These are phyloP conservation scores for Formica selysi DNA, from an alignment of 1,140 invertebrate genomes.

Conservation along the genomic window DNA sequence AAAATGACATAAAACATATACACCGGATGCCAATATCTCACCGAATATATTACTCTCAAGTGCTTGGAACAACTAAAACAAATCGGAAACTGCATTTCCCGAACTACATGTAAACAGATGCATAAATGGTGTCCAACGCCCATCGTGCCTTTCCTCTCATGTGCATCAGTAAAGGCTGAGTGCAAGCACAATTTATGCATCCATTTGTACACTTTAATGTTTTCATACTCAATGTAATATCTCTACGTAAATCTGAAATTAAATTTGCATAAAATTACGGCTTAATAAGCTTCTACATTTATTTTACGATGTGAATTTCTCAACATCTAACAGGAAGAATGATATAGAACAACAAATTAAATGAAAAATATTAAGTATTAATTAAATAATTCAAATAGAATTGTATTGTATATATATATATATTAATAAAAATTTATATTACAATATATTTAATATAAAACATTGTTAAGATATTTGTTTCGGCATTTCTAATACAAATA, in stretches of 20 bases:
- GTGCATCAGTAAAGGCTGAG: neutral
- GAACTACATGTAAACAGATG: neutral
- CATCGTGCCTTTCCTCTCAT: neutral
- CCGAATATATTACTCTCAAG: neutral
- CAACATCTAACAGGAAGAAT: no score
- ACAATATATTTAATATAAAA: no score
- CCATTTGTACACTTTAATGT: neutral
- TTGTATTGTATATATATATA: no score
- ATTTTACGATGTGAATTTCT: no score
- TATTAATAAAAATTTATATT: no score
- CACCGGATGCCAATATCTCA: neutral
- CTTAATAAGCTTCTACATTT: neutral
- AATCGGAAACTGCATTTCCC: neutral
- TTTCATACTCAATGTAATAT: neutral
- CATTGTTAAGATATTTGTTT: no score
- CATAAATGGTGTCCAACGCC: neutral
- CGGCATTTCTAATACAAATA: no score
- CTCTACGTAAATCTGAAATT: neutral
- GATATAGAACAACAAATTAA: no score
- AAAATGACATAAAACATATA: conserved; percentile 1
- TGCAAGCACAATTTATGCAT: neutral
- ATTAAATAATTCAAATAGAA: no score
- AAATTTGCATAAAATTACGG: neutral
- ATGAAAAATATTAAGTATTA: no score
- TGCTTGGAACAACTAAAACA: conserved; percentile 1